phyloP scores from a whole-genome alignment of 2,797 vertebrate species.

The Knipowitschia caucasica region DNA sequence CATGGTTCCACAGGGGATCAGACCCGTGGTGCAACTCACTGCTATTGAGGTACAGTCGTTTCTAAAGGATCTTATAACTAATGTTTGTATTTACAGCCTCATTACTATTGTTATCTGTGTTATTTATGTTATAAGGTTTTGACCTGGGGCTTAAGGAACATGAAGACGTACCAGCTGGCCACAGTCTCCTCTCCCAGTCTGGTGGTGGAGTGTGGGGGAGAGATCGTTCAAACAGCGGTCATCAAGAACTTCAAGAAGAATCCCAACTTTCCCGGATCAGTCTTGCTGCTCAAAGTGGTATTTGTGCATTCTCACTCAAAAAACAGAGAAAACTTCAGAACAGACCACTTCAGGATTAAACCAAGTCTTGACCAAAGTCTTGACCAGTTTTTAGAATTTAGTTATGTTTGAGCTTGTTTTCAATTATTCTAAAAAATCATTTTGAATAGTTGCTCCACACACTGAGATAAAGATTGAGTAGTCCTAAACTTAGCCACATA shows the following conservation, averaged over 20 bases:
- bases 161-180: conserved; percentile 94
- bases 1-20: conserved; percentile 94
- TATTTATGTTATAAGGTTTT: conserved; percentile 80
- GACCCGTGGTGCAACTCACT: conserved; percentile 91
- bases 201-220: conserved; percentile 91
- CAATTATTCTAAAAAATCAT: too few species aligned
- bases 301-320: background rate
- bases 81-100: background rate
- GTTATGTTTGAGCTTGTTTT: too few species aligned
- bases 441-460: too few species aligned
- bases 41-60: conserved; percentile 67
- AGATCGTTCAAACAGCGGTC: conserved; percentile 86
- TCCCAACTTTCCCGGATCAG: conserved; percentile 91
- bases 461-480: too few species aligned
- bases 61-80: background rate
- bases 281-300: conserved; percentile 96
- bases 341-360: too few species aligned
- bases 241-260: conserved; percentile 96
- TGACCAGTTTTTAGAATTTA: too few species aligned
- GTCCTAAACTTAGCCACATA: too few species aligned
- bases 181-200: conserved; percentile 87
- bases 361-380: too few species aligned
- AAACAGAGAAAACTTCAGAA: too few species aligned
- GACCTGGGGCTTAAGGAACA: conserved; percentile 96
- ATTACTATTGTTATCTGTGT: conserved; percentile 16